These are phyloP conservation scores for Girardinus metallicus DNA, from an alignment of 2,797 vertebrate genomes.

Conservation along the genomic window DNA sequence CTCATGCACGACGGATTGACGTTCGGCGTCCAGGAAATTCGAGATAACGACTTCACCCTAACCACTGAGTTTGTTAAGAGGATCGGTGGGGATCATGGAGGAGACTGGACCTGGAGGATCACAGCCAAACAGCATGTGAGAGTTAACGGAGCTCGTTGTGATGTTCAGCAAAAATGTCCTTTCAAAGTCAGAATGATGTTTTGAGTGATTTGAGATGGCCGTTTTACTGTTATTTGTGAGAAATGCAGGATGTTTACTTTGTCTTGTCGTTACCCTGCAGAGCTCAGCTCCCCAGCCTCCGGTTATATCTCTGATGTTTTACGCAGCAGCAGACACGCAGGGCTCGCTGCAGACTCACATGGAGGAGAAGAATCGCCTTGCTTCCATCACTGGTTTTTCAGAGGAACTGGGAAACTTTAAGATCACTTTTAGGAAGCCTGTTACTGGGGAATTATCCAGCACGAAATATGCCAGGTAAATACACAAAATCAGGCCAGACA, in stretches of 20 bases:
- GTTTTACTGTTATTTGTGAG: not conserved
- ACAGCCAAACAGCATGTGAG: constrained; percentile 87
- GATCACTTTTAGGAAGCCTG: constrained; percentile 87
- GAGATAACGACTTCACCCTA: constrained; percentile 83
- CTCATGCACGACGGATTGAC: constrained; percentile 90
- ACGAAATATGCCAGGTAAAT: constrained; percentile 87
- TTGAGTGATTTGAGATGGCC: not conserved
- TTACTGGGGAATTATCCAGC: constrained; percentile 68
- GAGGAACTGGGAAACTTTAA: constrained; percentile 92
- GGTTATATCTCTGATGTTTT: constrained; percentile 92
- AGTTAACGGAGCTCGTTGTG: not conserved
- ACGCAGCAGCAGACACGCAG: constrained; percentile 89
- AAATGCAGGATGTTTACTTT: not conserved
- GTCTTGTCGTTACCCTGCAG: constrained; percentile 58
- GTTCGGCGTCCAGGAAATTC: constrained; percentile 92
- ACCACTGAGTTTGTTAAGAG: constrained; percentile 93
- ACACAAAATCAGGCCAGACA: constrained; percentile 3
- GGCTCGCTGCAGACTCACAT: constrained; percentile 83
- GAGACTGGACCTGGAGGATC: constrained; percentile 97
- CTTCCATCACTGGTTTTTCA: constrained; percentile 84
- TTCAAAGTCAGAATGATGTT: constrained; percentile 1
- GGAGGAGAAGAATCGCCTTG: constrained; percentile 83
- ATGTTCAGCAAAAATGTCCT: not conserved
- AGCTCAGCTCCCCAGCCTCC: constrained; percentile 66
- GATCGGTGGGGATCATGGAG: constrained; percentile 89